Percentiles rank a stretch among this genome's conserved stretches.
Evolutionary conservation across 1,140 invertebrate genomes (phyloP).

Genomic region (Paracyclopina nana): DNA sequence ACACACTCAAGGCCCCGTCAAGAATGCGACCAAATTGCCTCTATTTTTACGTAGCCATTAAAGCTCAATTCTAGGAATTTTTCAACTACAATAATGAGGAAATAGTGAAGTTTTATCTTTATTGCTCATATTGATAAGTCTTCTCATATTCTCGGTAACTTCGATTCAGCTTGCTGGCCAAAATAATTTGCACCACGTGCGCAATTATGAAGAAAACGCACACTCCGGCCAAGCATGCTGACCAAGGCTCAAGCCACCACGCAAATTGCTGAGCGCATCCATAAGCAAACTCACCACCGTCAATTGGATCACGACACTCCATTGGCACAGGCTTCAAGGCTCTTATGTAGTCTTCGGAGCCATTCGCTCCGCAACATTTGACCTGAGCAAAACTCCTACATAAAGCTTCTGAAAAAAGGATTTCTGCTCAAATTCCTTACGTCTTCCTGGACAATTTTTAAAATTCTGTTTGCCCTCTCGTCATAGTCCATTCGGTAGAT

Average conservation of each 20-base stretch:
- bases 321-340: constrained; percentile 49
- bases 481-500: constrained; percentile 13
- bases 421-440: not conserved
- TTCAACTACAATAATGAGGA: no score
- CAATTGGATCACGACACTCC: constrained; percentile 58
- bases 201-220: constrained; percentile 30
- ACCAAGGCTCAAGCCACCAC: constrained; percentile 56
- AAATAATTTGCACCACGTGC: not conserved
- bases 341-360: constrained; percentile 51
- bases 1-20: no score
- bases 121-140: no score
- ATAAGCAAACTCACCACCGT: constrained; percentile 62
- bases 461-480: constrained; percentile 4
- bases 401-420: not conserved
- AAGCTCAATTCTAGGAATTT: no score
- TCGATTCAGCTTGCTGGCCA: not conserved
- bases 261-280: constrained; percentile 63
- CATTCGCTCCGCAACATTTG: constrained; percentile 61
- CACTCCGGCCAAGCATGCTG: constrained; percentile 52
- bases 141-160: not conserved
- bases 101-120: no score
- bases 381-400: constrained; percentile 33
- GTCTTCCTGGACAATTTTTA: constrained; percentile 15
- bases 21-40: no score
- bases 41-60: no score